These are phyloP conservation scores for Tetranychus truncatus DNA, from an alignment of 2,888 invertebrate genomes.

Conservation along the genomic window DNA sequence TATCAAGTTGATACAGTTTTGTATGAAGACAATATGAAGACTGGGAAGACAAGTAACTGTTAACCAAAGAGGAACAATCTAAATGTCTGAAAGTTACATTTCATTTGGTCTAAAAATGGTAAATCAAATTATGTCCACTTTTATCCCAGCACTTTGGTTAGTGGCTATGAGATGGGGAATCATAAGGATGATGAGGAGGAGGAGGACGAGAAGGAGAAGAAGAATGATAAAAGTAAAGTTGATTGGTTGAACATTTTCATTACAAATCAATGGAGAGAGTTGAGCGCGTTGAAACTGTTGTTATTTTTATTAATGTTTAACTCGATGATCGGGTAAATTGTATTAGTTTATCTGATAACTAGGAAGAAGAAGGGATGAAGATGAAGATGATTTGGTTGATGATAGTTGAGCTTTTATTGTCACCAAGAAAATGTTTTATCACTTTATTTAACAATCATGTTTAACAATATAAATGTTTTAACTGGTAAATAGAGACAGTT, in stretches of 20 bases:
- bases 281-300: neutral
- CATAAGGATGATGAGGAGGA: neutral
- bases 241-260: constrained; percentile 1
- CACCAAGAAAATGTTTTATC: neutral
- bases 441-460: neutral
- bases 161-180: neutral
- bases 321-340: neutral
- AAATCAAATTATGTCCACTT: constrained; percentile 1
- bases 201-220: neutral
- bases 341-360: neutral
- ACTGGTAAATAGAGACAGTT: neutral
- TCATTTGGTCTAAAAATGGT: neutral
- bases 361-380: too few species aligned
- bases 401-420: neutral
- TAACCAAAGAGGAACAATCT: neutral
- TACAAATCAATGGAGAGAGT: neutral
- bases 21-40: too few species aligned
- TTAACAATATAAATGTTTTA: neutral
- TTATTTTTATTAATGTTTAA: neutral
- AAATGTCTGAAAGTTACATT: neutral
- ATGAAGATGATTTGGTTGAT: neutral
- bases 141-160: neutral
- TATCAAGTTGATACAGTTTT: neutral
- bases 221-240: neutral
- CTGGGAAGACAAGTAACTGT: neutral